Base-by-base conservation (phyloP, 2,888 invertebrate species). In the Limnephilus lunatus region DNA sequence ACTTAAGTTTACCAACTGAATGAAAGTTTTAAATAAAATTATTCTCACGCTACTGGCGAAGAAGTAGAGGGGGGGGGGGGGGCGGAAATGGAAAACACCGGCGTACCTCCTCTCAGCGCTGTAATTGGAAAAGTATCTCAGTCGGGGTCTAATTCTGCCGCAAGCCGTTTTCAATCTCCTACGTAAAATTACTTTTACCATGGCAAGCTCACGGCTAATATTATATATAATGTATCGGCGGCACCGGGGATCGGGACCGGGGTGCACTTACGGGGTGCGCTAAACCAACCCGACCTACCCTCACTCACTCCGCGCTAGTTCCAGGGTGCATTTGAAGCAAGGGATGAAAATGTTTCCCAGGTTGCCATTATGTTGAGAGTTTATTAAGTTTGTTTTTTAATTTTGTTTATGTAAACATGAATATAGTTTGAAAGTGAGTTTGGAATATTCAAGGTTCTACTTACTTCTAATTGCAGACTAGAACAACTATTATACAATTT, bases 101-200 rank as follows among this genome's bases (percentile, higher is more conserved):
- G 9, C 68, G 68, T 39, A 19, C 83, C 82, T 35, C 35, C 83
- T 68, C 35, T 83, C 86, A 11, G 44, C 86, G n/a, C 86, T 15
- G 86, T 44, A 44, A 86, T 86, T 25, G 86, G 86, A 83, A 86
- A 86, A 86, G 44, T 86, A 30, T 12, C 44, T 68, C 25, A 19
- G 25, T 25, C n/a, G 9, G 39, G 83, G 32, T 35, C 86, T 86
- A 86, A 86, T 86, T 44, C 44, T 30, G 44, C 86, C 86, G 86
- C 86, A 44, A 86, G 86, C 86, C 44, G 44, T 44, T 44, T 44
- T 86, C 86, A 86, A 86, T 86, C 86, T 86, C 86, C 86, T 39
- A 35, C 35, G 86, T 86, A 39, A 86, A 44, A 86, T 86, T 86
- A 86, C 86, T 83, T 83, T 83, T 83, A 83, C 86, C 44, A 15